A percentile compares a stretch with the other conserved stretches of the same genome.
Conservation (phyloP, 2,797 vertebrate genomes). For the Hoplostethus mediterraneus region DNA sequence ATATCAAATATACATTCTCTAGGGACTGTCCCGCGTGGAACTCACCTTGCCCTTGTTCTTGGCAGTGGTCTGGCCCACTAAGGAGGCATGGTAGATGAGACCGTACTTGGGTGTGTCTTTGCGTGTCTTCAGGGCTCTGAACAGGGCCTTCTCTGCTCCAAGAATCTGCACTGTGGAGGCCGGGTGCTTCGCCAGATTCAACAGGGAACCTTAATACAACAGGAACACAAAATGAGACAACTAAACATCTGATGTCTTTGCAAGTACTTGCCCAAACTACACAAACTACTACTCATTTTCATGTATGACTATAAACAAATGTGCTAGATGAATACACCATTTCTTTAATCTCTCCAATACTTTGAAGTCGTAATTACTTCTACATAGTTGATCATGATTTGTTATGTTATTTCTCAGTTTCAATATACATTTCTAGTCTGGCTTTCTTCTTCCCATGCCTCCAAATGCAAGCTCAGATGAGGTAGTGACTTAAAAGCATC, state of each 20-base stretch:
- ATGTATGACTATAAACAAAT: too few relatives aligned
- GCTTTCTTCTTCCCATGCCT: not conserved
- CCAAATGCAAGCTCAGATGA: constrained; percentile 89
- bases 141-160: constrained; percentile 97
- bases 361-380: too few relatives aligned
- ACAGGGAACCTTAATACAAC: constrained; percentile 88
- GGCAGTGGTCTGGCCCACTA: constrained; percentile 94
- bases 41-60: constrained; percentile 99
- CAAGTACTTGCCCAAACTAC: fast-evolving
- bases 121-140: constrained; percentile 95
- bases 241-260: not conserved
- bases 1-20: not conserved
- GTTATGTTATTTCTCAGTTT: too few relatives aligned
- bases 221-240: not conserved
- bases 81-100: constrained; percentile 97
- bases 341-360: too few relatives aligned
- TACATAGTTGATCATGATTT: too few relatives aligned
- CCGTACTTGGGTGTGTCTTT: constrained; percentile 97
- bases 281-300: too few relatives aligned
- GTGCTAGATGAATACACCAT: too few relatives aligned
- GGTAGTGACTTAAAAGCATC: constrained; percentile 92
- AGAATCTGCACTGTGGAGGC: constrained; percentile 98
- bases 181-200: constrained; percentile 98
- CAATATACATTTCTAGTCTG: too few relatives aligned
- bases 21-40: not conserved